Base-by-base conservation (phyloP, 2,888 invertebrate species). In the Limnephilus rhombicus region DNA sequence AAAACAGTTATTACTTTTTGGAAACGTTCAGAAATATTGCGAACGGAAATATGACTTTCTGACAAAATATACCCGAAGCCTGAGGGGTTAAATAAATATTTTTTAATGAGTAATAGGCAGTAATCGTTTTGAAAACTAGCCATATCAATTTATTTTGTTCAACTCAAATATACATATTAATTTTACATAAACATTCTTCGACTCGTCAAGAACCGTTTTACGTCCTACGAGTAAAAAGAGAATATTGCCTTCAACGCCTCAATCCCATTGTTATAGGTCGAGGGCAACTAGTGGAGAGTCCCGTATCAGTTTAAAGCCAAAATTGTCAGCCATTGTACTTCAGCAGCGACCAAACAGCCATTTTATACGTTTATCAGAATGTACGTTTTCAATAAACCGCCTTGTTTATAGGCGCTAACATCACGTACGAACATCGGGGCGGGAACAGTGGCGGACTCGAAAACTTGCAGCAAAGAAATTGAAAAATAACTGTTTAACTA, bases 361-460 rank as follows among this genome's bases (percentile, higher is more conserved):
- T 89, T 89, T 80, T 80, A 37, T 37, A 18, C 80, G 88, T 89
- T 89, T 89, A 89, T 89, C 88, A 37, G 80, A 80, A 37, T 80
- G 88, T 89, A 89, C 88, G 80, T 89, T 89, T 89, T 89, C 88
- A 89, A 89, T 89, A 89, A 89, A 89, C 34, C 34, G 88, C 80
- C 88, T 80, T 89, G 88, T 89, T 80, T 89, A 89, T 89, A 41
- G 88, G 18, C 80, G 37, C 86, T 86, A 45, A 45, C 86, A n/a
- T 86, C 41, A 86, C 80, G 37, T 89, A 7, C 80, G 53, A 80
- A 13, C 34, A 37, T 89, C 88, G 88, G 88, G 88, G 41, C 37
- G 88, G 49, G 3, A 1, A 49, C 45, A 45, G 86, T 80, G 88
- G 3, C 80, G 88, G 80, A 68, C 24, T 68, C 9, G 68, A 7